Evolutionary conservation across 2,797 vertebrate species (phyloP).

Genomic region (Mormyrops boulengeri): DNA sequence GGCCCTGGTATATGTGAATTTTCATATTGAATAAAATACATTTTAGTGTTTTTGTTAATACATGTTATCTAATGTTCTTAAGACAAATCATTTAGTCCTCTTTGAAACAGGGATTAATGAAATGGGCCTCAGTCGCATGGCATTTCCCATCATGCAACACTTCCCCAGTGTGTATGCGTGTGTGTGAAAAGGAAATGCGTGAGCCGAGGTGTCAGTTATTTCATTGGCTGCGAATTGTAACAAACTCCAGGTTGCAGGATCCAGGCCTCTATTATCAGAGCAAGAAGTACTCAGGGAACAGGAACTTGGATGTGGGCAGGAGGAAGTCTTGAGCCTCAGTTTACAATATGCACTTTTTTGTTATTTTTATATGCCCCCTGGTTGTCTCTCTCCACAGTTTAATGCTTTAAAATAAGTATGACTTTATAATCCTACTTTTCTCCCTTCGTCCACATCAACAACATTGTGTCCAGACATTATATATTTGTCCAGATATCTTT

Average conservation of each 20-base stretch:
- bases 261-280: not conserved
- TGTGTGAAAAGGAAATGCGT: slow-evolving; percentile 10
- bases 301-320: not conserved
- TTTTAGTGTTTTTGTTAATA: not conserved
- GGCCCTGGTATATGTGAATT: not conserved
- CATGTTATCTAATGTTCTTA: not conserved
- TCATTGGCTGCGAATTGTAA: not conserved
- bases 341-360: not conserved
- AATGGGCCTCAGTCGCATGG: not conserved
- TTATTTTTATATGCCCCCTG: not conserved
- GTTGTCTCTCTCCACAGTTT: not conserved
- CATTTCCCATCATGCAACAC: not conserved
- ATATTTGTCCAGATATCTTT: not conserved
- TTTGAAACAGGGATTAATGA: not conserved
- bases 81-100: not conserved
- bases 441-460: not conserved
- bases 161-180: not conserved
- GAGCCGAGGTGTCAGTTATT: slow-evolving; percentile 10
- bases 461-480: not conserved
- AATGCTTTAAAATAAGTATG: not conserved
- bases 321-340: not conserved
- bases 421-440: not conserved
- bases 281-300: not conserved
- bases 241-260: slow-evolving; percentile 5
- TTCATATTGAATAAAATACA: not conserved